Evolutionary conservation across 2,888 invertebrate species (phyloP).

Genomic region (Tribolium freemani): DNA sequence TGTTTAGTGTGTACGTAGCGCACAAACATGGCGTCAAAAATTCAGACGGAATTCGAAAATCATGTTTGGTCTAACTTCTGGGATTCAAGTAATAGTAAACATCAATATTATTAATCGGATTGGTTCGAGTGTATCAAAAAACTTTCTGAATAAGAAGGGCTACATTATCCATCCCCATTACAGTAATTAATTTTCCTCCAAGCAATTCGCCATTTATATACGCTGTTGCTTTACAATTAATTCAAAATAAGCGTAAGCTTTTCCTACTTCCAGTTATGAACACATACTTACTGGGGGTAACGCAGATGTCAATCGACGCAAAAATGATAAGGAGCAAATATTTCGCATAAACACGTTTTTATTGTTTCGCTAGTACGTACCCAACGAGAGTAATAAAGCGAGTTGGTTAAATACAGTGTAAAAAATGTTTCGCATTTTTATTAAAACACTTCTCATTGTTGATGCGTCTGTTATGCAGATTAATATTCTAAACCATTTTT

Average conservation of each 20-base stretch:
- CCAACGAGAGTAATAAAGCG: slow-evolving; percentile 10
- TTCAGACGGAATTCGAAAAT: not conserved
- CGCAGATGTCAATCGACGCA: slow-evolving; percentile 3
- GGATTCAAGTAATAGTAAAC: not conserved
- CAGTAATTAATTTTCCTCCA: slow-evolving; percentile 27
- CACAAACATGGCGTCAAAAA: not conserved
- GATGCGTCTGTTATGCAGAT: slow-evolving; percentile 24
- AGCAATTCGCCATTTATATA: slow-evolving; percentile 29
- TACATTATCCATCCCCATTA: slow-evolving; percentile 32
- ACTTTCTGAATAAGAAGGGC: slow-evolving; percentile 17
- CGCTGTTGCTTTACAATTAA: slow-evolving; percentile 28
- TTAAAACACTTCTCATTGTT: slow-evolving; percentile 9
- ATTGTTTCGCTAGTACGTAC: not conserved
- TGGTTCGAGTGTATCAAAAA: slow-evolving; percentile 11
- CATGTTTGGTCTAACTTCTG: not conserved
- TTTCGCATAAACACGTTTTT: not conserved
- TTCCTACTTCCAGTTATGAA: slow-evolving; percentile 5
- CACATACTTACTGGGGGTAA: not conserved
- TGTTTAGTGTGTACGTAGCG: not conserved
- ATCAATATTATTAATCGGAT: slow-evolving; percentile 17
- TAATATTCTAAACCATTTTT: slow-evolving; percentile 27
- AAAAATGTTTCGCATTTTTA: slow-evolving; percentile 20
- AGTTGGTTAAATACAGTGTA: slow-evolving; percentile 17
- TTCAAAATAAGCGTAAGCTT: slow-evolving; percentile 30
- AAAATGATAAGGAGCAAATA: not conserved